phyloP scores from a whole-genome alignment of 2,888 invertebrate genomes.

The Limnephilus auricula region DNA sequence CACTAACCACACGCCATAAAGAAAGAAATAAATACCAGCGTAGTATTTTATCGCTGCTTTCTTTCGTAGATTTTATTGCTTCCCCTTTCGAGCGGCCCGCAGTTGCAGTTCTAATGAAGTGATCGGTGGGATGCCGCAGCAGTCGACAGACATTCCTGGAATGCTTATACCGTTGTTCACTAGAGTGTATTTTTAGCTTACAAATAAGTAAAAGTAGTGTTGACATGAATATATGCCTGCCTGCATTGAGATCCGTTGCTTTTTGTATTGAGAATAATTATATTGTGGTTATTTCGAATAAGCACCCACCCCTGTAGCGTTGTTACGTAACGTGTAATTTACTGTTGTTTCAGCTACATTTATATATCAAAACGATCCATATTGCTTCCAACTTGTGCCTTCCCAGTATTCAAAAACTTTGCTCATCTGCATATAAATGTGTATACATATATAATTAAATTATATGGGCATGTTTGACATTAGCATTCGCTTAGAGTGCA shows the following conservation, averaged over 20 bases:
- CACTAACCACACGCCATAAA: neutral
- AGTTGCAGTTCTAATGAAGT: neutral
- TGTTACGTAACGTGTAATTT: neutral
- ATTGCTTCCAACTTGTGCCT: neutral
- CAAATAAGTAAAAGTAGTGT: neutral
- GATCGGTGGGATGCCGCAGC: neutral
- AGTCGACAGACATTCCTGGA: neutral
- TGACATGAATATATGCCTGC: neutral
- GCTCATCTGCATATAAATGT: neutral
- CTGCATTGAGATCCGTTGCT: neutral
- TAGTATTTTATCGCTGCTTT: conserved; percentile 14
- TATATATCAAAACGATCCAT: neutral
- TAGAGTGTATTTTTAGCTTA: neutral
- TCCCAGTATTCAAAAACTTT: neutral
- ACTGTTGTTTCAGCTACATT: neutral
- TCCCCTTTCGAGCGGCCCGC: neutral
- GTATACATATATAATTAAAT: neutral
- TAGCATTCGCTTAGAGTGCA: neutral
- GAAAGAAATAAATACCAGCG: neutral
- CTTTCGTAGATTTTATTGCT: neutral
- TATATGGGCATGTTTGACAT: neutral
- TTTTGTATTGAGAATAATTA: neutral
- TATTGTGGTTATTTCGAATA: neutral
- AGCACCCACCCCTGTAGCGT: neutral
- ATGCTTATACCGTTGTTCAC: neutral